Conservation (phyloP, 2,797 vertebrate species). For the Halcyon chelicuti region DNA sequence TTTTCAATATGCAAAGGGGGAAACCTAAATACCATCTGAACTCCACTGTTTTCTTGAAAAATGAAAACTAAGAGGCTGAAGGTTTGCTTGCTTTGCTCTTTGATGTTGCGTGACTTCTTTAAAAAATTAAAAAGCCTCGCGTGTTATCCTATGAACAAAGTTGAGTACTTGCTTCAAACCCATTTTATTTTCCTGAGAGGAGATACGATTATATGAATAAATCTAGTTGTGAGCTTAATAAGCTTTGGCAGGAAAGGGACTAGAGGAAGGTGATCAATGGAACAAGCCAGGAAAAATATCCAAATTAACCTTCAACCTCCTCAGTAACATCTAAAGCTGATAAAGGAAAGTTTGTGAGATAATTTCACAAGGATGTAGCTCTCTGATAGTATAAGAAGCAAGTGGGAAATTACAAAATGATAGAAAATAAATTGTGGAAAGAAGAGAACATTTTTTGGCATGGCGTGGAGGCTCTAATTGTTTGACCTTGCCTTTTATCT, state of each 20-base stretch:
- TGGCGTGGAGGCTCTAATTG: not conserved
- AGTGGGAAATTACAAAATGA: not conserved
- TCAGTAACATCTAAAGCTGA: not conserved
- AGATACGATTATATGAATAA: constrained; percentile 24
- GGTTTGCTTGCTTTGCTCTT: constrained; percentile 20
- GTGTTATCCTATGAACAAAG: not conserved
- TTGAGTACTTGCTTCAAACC: not conserved
- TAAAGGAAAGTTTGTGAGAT: not conserved
- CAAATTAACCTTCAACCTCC: constrained; percentile 38
- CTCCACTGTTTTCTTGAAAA: not conserved
- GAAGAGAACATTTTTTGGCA: not conserved
- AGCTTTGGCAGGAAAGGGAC: constrained; percentile 3
- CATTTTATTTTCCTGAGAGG: constrained; percentile 25
- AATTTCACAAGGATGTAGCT: not conserved
- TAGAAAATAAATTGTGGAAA: not conserved
- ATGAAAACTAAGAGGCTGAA: not conserved
- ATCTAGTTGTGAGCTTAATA: constrained; percentile 19
- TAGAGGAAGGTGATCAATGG: not conserved
- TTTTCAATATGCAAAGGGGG: not conserved
- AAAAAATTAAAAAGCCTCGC: not conserved
- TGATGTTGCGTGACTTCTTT: constrained; percentile 6
- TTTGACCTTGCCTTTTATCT: constrained; percentile 4
- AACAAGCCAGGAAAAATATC: constrained; percentile 10
- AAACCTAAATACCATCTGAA: constrained; percentile 9
- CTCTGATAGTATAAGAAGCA: not conserved